These are phyloP conservation scores for Benitochromis conjunctus DNA, from an alignment of 2,113 vertebrate species.

Conservation along the genomic window DNA sequence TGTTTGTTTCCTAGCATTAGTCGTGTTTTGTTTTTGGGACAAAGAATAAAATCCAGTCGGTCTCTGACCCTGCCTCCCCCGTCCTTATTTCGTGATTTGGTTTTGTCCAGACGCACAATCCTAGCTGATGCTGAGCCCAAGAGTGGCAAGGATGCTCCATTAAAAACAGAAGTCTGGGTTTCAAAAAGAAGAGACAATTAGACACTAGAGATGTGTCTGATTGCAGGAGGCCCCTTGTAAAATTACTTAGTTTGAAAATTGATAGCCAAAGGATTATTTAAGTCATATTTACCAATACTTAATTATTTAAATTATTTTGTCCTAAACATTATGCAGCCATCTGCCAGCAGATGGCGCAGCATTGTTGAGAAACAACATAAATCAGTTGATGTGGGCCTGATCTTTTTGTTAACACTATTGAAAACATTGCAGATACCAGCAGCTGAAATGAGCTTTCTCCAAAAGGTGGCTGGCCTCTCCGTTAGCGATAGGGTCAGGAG, in stretches of 20 bases:
- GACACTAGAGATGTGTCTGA: neutral
- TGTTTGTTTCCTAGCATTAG: no score
- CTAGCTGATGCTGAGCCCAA: no score
- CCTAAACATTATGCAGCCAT: neutral
- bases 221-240: fast-evolving
- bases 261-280: neutral
- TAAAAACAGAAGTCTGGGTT: no score
- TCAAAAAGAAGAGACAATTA: neutral
- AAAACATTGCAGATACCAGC: fast-evolving
- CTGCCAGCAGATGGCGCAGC: neutral
- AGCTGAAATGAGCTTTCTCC: neutral
- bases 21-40: no score
- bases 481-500: neutral
- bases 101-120: no score
- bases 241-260: neutral
- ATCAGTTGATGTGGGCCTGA: fast-evolving
- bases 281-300: neutral
- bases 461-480: fast-evolving
- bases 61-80: no score
- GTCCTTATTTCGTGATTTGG: no score
- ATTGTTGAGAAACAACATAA: neutral
- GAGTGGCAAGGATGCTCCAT: no score
- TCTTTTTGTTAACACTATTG: neutral
- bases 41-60: no score
- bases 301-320: neutral